These are phyloP conservation scores for Xylota segnis DNA, from an alignment of 2,888 invertebrate species.

Conservation along the genomic window DNA sequence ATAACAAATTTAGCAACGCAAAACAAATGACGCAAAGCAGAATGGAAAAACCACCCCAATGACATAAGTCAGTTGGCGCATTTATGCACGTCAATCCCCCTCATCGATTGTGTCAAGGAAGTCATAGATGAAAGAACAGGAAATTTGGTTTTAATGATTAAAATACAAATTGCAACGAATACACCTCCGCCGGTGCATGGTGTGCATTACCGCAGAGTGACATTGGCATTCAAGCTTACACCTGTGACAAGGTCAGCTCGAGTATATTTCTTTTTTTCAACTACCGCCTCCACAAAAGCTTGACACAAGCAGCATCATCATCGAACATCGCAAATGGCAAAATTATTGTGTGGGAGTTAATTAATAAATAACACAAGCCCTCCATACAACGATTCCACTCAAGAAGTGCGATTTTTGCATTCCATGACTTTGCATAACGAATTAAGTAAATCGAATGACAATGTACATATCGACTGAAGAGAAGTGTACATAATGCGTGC, in stretches of 20 bases:
- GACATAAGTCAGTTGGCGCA: background rate
- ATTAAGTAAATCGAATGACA: background rate
- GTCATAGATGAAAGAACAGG: slow-evolving; percentile 27
- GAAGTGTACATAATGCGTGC: background rate
- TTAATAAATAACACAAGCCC: background rate
- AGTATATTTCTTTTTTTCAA: background rate
- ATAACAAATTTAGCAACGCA: background rate
- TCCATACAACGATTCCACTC: background rate
- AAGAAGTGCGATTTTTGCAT: background rate
- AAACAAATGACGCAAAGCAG: background rate
- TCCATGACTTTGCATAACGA: background rate
- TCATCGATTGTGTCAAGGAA: slow-evolving; percentile 1
- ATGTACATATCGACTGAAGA: background rate
- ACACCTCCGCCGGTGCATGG: background rate
- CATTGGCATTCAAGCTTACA: slow-evolving; percentile 11
- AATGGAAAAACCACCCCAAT: background rate
- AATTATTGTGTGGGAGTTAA: slow-evolving; percentile 7
- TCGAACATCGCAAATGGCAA: slow-evolving; percentile 1
- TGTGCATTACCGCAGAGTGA: slow-evolving; percentile 32
- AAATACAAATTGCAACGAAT: slow-evolving; percentile 16
- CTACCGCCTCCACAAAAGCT: slow-evolving; percentile 5
- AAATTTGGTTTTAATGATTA: slow-evolving; percentile 37
- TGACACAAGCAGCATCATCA: background rate
- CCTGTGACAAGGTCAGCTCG: slow-evolving; percentile 41
- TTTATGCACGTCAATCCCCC: slow-evolving; percentile 14